Evolutionary conservation across 2,888 invertebrate species (phyloP), one percentile per base, ranked within the genome.

Genomic region (Drosophila paramelanica): DNA sequence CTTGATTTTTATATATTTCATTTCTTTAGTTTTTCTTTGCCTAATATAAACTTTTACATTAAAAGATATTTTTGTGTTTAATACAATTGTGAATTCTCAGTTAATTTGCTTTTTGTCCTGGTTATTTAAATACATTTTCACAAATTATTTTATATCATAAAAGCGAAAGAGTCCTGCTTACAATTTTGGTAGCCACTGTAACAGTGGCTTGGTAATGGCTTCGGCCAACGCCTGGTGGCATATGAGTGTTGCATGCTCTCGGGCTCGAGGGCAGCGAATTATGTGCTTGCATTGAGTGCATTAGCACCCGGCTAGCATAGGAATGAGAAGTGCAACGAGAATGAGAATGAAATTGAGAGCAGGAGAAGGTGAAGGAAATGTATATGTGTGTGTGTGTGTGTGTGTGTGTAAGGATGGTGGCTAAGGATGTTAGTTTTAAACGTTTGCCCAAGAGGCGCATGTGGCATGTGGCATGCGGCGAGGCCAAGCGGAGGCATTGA

Each of bases 281-380:
- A 84, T 87, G 89, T 84, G 83, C 83, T 84, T 89, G 84, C 78
- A 73, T 66, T 77, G 83, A 83, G 83, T 89, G 89, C 83, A 84
- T 84, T 84, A 84, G 89, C 88, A 89, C 83, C 89, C 80, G 69
- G 64, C 53, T 43, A 57, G 65, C 66, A 49, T 58, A 31, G 51
- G 70, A 66, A 67, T 71, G 66, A 59, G 61, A 53, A 55, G 57
- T 56, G 47, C 51, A 76, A 59, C 64, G 73, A 70, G 75, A 47
- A 51, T 51, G 51, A 23, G 60, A 20, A 42, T 38, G 45, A 61
- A 39, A 23, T 14, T 14, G 27, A 38, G 13, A n/a, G 43, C 6
- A 14, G 51, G 20, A 55, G 56, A 27, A 46, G 42, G 31, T 10
- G 41, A 31, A 14, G 41, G 49, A 14, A 36, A 43, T 8, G 58